Percentiles rank a stretch among this genome's conserved stretches.
Evolutionary conservation across 2,113 vertebrate genomes (phyloP).

Genomic region (Crotalus helleri): DNA sequence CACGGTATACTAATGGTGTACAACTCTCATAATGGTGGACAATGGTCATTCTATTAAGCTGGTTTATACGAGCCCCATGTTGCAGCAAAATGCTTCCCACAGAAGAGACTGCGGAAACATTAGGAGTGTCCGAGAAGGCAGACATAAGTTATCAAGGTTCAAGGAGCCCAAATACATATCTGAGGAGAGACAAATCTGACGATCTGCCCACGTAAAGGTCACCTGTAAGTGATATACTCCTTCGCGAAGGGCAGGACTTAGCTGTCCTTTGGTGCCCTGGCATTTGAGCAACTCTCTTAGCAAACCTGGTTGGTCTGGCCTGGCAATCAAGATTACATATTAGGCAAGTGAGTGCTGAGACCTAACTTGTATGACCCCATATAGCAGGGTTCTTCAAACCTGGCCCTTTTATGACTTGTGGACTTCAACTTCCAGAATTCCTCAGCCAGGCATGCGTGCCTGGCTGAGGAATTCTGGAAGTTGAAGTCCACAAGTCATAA

Average conservation of each 20-base stretch:
- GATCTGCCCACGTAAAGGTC: constrained; percentile 12
- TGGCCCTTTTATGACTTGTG: too few relatives aligned
- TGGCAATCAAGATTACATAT: neutral
- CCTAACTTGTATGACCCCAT: neutral
- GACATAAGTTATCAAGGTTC: neutral
- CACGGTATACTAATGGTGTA: neutral
- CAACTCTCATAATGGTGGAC: too few relatives aligned
- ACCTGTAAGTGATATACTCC: neutral
- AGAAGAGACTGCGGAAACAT: neutral
- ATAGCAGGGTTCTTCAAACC: too few relatives aligned
- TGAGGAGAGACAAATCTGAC: neutral
- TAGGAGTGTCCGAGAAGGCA: neutral
- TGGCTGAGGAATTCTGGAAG: too few relatives aligned
- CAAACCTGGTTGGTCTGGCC: neutral
- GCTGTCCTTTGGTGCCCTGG: neutral
- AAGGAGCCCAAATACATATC: neutral
- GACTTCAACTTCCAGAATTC: too few relatives aligned
- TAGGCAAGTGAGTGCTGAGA: neutral
- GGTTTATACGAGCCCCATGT: neutral
- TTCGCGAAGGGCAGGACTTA: neutral
- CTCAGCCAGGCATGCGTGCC: too few relatives aligned
- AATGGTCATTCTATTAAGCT: neutral
- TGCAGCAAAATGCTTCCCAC: neutral
- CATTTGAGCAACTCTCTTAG: neutral
- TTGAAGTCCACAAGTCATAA: too few relatives aligned